These are phyloP conservation scores for Leucoraja erinaceus DNA, from an alignment of 2,113 vertebrate genomes.

Conservation along the genomic window DNA sequence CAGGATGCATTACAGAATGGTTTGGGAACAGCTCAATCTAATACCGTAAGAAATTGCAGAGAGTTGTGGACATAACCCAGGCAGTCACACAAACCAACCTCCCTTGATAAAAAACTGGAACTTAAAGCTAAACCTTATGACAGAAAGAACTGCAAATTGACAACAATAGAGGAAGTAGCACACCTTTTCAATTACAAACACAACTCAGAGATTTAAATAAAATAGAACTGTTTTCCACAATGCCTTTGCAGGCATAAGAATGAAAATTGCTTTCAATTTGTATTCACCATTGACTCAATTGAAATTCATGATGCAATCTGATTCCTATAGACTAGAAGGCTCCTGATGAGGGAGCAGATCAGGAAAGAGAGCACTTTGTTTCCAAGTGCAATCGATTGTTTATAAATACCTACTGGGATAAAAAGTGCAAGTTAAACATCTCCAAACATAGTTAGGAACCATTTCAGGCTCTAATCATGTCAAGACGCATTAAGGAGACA, in stretches of 20 bases:
- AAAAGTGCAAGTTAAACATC: constrained; percentile 18
- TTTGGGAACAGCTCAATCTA: too few relatives aligned
- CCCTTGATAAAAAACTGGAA: too few relatives aligned
- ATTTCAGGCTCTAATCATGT: constrained; percentile 21
- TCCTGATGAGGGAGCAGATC: not conserved
- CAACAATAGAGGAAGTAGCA: not conserved
- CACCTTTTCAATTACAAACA: not conserved
- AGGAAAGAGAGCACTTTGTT: not conserved
- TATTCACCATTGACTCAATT: not conserved
- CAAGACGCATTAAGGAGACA: constrained; percentile 9
- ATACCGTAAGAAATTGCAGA: too few relatives aligned
- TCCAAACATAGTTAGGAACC: not conserved
- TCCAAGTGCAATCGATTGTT: not conserved
- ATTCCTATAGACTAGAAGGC: not conserved
- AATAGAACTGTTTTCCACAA: not conserved
- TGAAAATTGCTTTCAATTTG: not conserved
- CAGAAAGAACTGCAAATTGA: not conserved
- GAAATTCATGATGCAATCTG: not conserved
- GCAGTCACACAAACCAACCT: too few relatives aligned
- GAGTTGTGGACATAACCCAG: too few relatives aligned
- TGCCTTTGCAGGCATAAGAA: not conserved
- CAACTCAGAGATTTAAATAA: not conserved
- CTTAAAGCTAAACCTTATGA: not conserved
- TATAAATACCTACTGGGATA: constrained; percentile 12
- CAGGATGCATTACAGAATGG: too few relatives aligned